Evolutionary conservation across 2,113 vertebrate genomes (phyloP).

Genomic region (Cacatua alba): DNA sequence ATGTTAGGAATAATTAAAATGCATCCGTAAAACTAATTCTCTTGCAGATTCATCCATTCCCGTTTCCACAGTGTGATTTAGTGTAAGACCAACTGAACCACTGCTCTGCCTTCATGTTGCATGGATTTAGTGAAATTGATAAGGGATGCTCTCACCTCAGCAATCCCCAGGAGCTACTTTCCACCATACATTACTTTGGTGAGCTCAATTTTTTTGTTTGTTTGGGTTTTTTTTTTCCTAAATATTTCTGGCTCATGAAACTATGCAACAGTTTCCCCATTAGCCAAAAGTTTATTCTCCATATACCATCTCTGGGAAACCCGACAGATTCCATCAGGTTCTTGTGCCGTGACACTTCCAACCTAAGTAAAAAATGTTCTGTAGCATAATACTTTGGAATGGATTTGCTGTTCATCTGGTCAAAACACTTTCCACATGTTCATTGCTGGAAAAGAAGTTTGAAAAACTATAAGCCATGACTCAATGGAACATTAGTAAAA

Average conservation of each 20-base stretch:
- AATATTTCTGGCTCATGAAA: slow-evolving; percentile 15
- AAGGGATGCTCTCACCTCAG: background rate
- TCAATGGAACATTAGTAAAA: slow-evolving; percentile 54
- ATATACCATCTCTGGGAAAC: background rate
- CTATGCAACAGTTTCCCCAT: background rate
- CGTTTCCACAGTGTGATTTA: slow-evolving; percentile 19
- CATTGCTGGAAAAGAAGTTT: slow-evolving; percentile 55
- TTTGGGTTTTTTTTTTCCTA: background rate
- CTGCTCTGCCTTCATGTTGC: background rate
- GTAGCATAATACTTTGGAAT: slow-evolving; percentile 23
- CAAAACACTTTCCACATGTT: slow-evolving; percentile 27
- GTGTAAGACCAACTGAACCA: background rate
- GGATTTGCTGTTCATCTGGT: slow-evolving; percentile 51
- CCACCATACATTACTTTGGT: background rate
- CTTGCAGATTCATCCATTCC: background rate
- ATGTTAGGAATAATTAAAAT: slow-evolving; percentile 8
- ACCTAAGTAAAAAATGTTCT: background rate
- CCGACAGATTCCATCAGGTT: background rate
- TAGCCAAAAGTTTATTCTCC: background rate
- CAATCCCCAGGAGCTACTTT: slow-evolving; percentile 15
- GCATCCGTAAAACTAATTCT: background rate
- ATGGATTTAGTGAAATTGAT: background rate
- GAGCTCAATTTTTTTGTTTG: background rate
- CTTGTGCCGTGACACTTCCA: background rate
- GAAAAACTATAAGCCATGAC: slow-evolving; percentile 23